These are phyloP conservation scores for Antechinus stuartii DNA, from an alignment of 2,113 vertebrate genomes.

Conservation along the genomic window DNA sequence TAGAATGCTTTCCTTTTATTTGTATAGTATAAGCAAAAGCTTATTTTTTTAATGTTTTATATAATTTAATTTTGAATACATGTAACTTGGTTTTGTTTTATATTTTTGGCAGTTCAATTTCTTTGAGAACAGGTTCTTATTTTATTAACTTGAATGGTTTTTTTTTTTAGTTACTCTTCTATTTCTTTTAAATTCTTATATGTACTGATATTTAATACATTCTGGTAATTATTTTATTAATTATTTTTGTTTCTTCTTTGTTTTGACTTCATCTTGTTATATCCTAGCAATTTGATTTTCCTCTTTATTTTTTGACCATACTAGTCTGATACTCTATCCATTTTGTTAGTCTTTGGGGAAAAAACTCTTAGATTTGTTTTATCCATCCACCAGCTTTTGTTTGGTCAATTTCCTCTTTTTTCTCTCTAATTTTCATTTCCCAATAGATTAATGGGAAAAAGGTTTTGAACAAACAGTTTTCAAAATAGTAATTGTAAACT, in stretches of 20 bases:
- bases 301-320: neutral
- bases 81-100: neutral
- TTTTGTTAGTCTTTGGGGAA: neutral
- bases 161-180: neutral
- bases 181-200: neutral
- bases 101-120: neutral
- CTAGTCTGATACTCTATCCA: neutral
- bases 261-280: neutral
- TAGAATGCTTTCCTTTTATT: neutral
- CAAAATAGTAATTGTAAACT: neutral
- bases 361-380: neutral
- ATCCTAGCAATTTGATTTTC: neutral
- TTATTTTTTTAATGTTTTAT: neutral
- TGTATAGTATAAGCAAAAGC: neutral
- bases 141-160: neutral
- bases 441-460: neutral
- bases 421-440: neutral
- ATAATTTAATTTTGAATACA: neutral
- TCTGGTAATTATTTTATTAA: neutral
- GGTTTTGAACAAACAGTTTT: neutral
- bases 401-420: neutral
- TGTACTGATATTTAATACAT: neutral
- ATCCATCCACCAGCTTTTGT: neutral
- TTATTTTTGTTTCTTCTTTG: neutral
- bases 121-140: neutral